Percentiles rank a stretch among this genome's conserved stretches.
Conservation (phyloP, 2,888 invertebrate genomes). For the Apomyelois bistriatella region DNA sequence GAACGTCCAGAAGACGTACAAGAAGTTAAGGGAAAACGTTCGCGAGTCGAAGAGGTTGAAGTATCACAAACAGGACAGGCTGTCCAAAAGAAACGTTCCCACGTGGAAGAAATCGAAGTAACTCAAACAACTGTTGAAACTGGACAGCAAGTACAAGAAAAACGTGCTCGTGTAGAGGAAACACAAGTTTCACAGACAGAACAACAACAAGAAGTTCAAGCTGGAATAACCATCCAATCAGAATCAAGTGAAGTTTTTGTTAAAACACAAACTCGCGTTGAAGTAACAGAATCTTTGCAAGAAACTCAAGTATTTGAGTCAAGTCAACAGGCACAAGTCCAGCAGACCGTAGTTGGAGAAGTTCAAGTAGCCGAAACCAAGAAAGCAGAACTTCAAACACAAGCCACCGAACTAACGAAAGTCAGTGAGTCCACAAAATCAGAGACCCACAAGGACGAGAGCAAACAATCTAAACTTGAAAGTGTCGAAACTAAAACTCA, state of each 20-base stretch:
- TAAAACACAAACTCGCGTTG: constrained; percentile 5
- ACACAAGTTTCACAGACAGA: constrained; percentile 12
- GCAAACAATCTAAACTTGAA: constrained; percentile 14
- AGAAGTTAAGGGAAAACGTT: constrained; percentile 48
- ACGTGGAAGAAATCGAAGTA: constrained; percentile 28
- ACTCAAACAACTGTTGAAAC: constrained; percentile 20
- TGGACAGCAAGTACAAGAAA: constrained; percentile 12
- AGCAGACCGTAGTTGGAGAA: neutral
- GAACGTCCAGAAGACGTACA: constrained; percentile 40
- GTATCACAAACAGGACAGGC: constrained; percentile 13
- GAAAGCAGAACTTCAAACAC: neutral
- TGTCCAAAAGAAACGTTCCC: constrained; percentile 16
- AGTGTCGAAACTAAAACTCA: constrained; percentile 1
- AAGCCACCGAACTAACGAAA: constrained; percentile 4
- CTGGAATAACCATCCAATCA: constrained; percentile 9
- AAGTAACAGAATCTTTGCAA: constrained; percentile 5
- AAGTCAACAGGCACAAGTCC: constrained; percentile 6
- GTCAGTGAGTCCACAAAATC: constrained; percentile 16
- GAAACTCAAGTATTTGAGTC: constrained; percentile 2
- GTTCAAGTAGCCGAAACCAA: neutral
- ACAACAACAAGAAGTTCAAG: constrained; percentile 15
- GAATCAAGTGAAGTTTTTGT: constrained; percentile 11
- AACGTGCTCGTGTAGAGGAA: constrained; percentile 18
- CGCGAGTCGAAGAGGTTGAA: constrained; percentile 34
- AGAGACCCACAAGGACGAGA: constrained; percentile 9